A percentile compares a stretch with the other conserved stretches of the same genome.
Conservation (phyloP, 2,113 vertebrate species). For the Tachysurus vachellii region DNA sequence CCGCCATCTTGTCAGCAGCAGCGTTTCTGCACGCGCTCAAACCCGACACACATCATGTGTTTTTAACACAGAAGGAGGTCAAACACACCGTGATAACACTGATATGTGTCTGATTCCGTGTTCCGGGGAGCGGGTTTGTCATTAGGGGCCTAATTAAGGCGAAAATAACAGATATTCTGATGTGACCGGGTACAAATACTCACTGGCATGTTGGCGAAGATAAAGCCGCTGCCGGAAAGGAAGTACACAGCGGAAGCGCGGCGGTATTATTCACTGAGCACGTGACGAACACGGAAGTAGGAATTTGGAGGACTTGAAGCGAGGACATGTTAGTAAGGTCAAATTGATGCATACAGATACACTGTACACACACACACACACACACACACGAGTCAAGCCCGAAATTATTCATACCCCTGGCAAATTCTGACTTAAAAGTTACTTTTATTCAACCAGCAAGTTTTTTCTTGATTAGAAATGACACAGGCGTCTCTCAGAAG, state of each 20-base stretch:
- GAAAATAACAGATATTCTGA: constrained; percentile 3
- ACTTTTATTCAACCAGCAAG: too few species aligned
- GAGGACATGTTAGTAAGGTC: constrained; percentile 68
- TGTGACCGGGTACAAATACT: constrained; percentile 63
- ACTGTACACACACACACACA: too few species aligned
- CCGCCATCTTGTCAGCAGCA: constrained; percentile 75
- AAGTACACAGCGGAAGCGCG: constrained; percentile 72
- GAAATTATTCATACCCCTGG: too few species aligned
- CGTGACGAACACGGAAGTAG: constrained; percentile 69
- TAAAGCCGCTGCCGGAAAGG: constrained; percentile 85
- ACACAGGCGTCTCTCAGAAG: too few species aligned
- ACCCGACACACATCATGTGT: constrained; percentile 16
- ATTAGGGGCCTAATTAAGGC: fast-evolving
- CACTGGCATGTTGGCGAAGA: constrained; percentile 86
- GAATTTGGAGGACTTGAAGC: neutral
- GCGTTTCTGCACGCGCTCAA: constrained; percentile 45
- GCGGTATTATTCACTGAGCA: constrained; percentile 68
- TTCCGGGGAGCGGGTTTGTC: neutral
- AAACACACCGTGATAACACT: neutral
- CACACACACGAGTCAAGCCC: too few species aligned
- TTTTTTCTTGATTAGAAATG: too few species aligned
- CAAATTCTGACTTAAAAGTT: too few species aligned
- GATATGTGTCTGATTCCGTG: neutral
- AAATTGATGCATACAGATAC: neutral
- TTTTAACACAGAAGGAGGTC: neutral